These are phyloP conservation scores for Gryllus bimaculatus DNA, from an alignment of 1,140 invertebrate genomes.

Conservation along the genomic window DNA sequence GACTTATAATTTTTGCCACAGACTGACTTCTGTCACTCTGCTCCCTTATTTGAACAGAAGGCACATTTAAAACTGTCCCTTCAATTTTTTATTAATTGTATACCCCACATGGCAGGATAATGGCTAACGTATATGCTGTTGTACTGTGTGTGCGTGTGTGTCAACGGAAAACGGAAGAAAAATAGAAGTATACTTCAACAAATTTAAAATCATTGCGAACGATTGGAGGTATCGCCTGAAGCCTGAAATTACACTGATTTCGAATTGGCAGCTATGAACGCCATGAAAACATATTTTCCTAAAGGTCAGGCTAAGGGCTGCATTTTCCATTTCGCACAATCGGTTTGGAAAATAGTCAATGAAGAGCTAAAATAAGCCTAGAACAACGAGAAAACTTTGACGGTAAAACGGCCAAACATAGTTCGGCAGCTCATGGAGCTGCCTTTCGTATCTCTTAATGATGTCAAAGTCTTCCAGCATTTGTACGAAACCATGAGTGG, in stretches of 20 bases:
- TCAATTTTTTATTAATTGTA: too few species aligned
- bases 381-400: not conserved
- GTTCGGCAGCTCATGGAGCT: not conserved
- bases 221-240: not conserved
- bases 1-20: too few species aligned
- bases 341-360: not conserved
- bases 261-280: constrained; percentile 6
- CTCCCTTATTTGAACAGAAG: too few species aligned
- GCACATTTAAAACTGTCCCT: too few species aligned
- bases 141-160: too few species aligned
- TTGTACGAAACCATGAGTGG: not conserved
- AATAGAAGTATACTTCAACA: too few species aligned
- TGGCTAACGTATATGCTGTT: too few species aligned
- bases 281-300: not conserved
- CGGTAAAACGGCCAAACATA: not conserved
- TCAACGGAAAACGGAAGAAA: too few species aligned
- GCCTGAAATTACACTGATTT: not conserved
- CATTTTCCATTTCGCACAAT: not conserved
- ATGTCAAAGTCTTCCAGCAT: not conserved
- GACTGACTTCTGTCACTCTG: too few species aligned
- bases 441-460: not conserved
- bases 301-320: not conserved
- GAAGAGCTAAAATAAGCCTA: not conserved
- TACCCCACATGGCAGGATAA: too few species aligned
- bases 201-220: too few species aligned